These are phyloP conservation scores for Taenaris catops DNA, from an alignment of 2,888 invertebrate species.

Conservation along the genomic window DNA sequence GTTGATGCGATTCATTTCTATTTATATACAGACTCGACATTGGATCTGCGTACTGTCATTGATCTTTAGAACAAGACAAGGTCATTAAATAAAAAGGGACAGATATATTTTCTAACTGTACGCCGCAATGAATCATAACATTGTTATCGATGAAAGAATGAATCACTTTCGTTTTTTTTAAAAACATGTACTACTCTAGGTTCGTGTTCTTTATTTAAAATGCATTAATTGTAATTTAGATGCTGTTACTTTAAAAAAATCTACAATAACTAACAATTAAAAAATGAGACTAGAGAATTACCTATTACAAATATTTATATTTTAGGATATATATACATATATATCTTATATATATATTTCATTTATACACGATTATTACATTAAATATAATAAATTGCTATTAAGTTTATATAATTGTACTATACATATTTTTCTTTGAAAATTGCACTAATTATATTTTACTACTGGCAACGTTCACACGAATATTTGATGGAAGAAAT, in stretches of 20 bases:
- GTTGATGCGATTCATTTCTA: constrained; percentile 7
- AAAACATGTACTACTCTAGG: too few relatives aligned
- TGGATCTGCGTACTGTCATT: constrained; percentile 11
- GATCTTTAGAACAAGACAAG: constrained; percentile 11
- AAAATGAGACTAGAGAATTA: too few relatives aligned
- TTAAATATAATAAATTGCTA: too few relatives aligned
- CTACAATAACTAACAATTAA: too few relatives aligned
- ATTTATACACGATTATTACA: too few relatives aligned
- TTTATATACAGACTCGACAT: constrained; percentile 12
- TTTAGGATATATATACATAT: background rate
- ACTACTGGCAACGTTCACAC: background rate
- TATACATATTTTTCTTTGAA: background rate
- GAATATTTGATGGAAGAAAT: background rate
- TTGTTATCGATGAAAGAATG: too few relatives aligned
- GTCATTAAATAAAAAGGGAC: constrained; percentile 7
- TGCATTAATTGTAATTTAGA: too few relatives aligned
- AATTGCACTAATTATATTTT: background rate
- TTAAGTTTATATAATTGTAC: background rate
- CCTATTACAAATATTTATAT: too few relatives aligned
- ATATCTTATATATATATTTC: background rate
- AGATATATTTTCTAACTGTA: constrained; percentile 1
- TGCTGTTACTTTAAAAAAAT: too few relatives aligned
- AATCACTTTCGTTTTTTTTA: too few relatives aligned
- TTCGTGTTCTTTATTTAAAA: too few relatives aligned
- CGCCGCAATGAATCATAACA: too few relatives aligned